Evolutionary conservation across 2,797 vertebrate species (phyloP).

Genomic region (Hylomyscus alleni): DNA sequence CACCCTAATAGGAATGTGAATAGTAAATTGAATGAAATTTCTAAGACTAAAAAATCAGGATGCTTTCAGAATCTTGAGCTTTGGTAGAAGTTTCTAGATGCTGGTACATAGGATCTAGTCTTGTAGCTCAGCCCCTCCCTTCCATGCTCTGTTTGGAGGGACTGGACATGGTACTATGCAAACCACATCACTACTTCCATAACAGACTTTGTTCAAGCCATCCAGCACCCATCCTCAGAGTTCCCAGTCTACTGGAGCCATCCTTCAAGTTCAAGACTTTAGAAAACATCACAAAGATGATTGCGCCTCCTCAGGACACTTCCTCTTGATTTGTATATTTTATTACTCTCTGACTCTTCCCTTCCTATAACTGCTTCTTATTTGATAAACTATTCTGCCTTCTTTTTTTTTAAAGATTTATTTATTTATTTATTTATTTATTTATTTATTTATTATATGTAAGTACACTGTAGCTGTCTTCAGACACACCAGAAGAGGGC

Average conservation of each 20-base stretch:
- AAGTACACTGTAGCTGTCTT: too few relatives aligned
- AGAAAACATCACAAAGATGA: not conserved
- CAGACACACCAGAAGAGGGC: too few relatives aligned
- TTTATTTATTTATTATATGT: too few relatives aligned
- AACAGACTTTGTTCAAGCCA: not conserved
- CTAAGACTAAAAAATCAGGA: not conserved
- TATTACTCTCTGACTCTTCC: not conserved
- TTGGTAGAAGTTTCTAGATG: not conserved
- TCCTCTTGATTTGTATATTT: not conserved
- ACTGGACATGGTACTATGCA: not conserved
- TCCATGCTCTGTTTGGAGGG: not conserved
- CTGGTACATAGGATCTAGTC: not conserved
- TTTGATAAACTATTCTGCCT: not conserved
- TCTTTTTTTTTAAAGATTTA: not conserved
- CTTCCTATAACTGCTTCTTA: not conserved
- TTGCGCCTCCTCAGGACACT: not conserved
- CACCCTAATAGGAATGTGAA: not conserved
- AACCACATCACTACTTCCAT: not conserved
- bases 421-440: too few relatives aligned
- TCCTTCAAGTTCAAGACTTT: not conserved
- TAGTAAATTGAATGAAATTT: not conserved
- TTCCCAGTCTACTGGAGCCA: not conserved
- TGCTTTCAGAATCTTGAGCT: not conserved
- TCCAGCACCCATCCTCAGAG: not conserved
- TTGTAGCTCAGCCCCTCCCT: not conserved